phyloP scores from a whole-genome alignment of 2,797 vertebrate species.

The Acridotheres tristis region DNA sequence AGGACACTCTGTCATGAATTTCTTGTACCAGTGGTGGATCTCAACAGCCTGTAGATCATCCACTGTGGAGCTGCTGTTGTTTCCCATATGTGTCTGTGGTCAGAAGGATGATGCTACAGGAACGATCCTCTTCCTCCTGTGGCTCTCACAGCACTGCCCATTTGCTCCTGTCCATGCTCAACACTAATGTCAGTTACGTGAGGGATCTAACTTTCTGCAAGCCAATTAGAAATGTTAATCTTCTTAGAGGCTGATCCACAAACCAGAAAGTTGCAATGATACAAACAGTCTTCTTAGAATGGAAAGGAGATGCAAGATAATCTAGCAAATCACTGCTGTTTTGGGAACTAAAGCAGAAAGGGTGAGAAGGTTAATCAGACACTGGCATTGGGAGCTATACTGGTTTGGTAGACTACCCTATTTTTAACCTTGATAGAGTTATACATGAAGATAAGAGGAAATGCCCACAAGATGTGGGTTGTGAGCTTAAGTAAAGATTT shows the following conservation, averaged over 20 bases:
- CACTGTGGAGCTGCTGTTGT: constrained; percentile 82
- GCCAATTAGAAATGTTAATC: constrained; percentile 44
- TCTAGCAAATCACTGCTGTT: constrained; percentile 42
- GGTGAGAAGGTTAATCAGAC: constrained; percentile 18
- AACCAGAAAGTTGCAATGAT: background rate
- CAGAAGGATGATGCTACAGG: background rate
- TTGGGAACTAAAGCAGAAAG: background rate
- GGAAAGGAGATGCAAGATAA: constrained; percentile 34
- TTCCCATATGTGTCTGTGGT: constrained; percentile 77
- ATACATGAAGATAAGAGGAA: background rate
- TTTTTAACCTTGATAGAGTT: background rate
- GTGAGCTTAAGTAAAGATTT: background rate
- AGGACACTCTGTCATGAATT: constrained; percentile 93
- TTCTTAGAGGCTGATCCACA: constrained; percentile 11
- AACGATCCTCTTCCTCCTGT: background rate
- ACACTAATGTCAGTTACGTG: background rate
- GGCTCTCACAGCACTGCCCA: background rate
- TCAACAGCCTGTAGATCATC: constrained; percentile 90
- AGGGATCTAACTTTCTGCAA: background rate
- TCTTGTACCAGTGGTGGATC: constrained; percentile 96
- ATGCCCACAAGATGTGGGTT: background rate
- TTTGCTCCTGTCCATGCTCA: background rate
- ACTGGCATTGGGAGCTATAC: background rate
- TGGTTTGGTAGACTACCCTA: background rate
- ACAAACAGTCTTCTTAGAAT: constrained; percentile 11